Evolutionary conservation across 2,797 vertebrate genomes (phyloP).

Genomic region (Eptatretus atami): DNA sequence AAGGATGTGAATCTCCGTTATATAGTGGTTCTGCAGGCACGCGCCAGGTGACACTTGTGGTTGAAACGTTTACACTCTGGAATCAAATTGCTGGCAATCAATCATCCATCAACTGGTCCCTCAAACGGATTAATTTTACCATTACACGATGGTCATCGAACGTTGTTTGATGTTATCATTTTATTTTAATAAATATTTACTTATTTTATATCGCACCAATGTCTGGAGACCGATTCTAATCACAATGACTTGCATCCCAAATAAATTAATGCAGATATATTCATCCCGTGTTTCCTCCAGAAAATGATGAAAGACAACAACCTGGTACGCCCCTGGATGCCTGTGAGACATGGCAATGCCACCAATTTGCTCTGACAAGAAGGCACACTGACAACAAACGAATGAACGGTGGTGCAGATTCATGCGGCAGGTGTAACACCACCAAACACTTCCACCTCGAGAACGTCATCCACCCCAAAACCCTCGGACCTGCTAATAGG

Average conservation of each 20-base stretch:
- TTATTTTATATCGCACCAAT: neutral
- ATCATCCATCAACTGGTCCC: no score
- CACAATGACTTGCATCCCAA: neutral
- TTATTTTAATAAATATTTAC: no score
- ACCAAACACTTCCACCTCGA: constrained; percentile 30
- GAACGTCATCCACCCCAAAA: constrained; percentile 23
- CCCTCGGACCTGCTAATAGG: constrained; percentile 34
- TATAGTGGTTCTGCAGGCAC: no score
- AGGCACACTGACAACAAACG: constrained; percentile 63
- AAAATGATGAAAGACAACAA: constrained; percentile 88
- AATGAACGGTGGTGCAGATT: constrained; percentile 52
- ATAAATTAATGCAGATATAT: neutral
- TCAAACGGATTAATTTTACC: no score
- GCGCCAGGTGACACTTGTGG: no score
- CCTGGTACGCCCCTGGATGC: constrained; percentile 46
- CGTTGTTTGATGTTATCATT: no score
- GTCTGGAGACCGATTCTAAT: neutral
- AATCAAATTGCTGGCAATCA: no score
- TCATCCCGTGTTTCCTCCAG: constrained; percentile 13
- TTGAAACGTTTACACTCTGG: no score
- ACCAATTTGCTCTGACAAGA: constrained; percentile 70
- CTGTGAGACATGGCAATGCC: constrained; percentile 54
- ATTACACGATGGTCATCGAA: no score
- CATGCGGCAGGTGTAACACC: constrained; percentile 33
- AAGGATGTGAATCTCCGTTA: no score